Evolutionary conservation across 1,140 invertebrate species (phyloP).

Genomic region (Trissolcus basalis): DNA sequence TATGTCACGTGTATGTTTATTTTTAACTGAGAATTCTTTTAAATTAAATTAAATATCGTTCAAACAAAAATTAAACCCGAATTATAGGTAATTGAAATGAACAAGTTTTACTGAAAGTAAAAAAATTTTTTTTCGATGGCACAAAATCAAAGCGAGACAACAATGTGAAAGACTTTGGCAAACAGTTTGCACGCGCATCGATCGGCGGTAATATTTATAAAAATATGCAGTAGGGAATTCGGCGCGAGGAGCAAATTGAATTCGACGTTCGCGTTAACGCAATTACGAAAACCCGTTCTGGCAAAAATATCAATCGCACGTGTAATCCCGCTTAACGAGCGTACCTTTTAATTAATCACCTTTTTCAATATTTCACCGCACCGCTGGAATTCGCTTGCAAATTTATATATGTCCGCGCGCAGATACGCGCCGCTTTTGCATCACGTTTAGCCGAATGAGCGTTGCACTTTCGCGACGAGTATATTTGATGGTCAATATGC

Average conservation of each 20-base stretch:
- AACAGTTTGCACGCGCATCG: conserved; percentile 36
- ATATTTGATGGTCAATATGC: conserved; percentile 61
- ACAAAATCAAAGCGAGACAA: neutral
- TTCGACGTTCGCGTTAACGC: conserved; percentile 68
- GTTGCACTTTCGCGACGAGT: conserved; percentile 53
- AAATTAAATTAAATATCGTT: no score
- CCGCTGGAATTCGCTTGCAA: conserved; percentile 55
- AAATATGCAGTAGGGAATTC: conserved; percentile 55
- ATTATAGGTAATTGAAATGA: no score
- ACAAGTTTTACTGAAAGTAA: neutral
- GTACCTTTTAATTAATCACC: conserved; percentile 71
- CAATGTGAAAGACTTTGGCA: conserved; percentile 6
- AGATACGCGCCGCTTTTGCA: conserved; percentile 53
- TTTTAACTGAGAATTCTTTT: no score
- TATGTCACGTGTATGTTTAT: no score
- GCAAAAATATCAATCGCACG: conserved; percentile 71
- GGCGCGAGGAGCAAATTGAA: conserved; percentile 67
- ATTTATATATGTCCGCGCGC: conserved; percentile 58
- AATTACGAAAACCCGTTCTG: conserved; percentile 66
- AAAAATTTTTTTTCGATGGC: neutral
- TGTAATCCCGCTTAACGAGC: conserved; percentile 71
- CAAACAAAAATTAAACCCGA: no score
- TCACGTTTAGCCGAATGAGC: conserved; percentile 59
- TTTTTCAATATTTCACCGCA: conserved; percentile 68
- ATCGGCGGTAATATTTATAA: conserved; percentile 52